Evolutionary conservation across 1,140 invertebrate species (phyloP).

Genomic region (Drosophila ambigua): DNA sequence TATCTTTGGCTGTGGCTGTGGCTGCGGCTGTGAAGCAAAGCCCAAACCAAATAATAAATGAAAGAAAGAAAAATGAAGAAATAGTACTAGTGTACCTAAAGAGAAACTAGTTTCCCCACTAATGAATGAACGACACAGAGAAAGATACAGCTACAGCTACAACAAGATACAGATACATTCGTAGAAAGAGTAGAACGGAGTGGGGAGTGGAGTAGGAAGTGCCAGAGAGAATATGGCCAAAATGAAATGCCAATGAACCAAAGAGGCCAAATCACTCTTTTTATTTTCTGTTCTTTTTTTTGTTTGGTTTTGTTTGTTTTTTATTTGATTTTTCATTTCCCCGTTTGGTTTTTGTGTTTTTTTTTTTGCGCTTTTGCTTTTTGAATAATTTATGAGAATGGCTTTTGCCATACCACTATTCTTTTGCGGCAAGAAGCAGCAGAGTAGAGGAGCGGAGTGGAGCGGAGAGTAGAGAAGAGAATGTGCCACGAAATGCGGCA

Average conservation of each 20-base stretch:
- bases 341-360: background rate
- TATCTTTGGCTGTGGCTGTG: background rate
- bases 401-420: conserved; percentile 51
- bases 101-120: conserved; percentile 73
- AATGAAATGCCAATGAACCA: conserved; percentile 80
- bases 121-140: conserved; percentile 60
- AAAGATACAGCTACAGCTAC: conserved; percentile 15
- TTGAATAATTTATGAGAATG: conserved; percentile 76
- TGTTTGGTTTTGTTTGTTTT: conserved; percentile 15
- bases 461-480: conserved; percentile 5
- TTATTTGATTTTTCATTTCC: conserved; percentile 33
- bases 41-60: conserved; percentile 15
- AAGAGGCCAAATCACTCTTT: conserved; percentile 67
- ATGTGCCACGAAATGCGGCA: conserved; percentile 32
- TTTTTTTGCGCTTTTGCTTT: conserved; percentile 45
- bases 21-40: too few relatives aligned
- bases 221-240: conserved; percentile 47
- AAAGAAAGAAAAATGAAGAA: conserved; percentile 36
- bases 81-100: conserved; percentile 16
- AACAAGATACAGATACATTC: conserved; percentile 12
- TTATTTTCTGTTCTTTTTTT: conserved; percentile 54
- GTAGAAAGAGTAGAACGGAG: background rate
- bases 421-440: conserved; percentile 41
- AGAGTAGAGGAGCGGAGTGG: conserved; percentile 20
- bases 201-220: conserved; percentile 23